Base-by-base conservation (phyloP, 2,888 invertebrate species). In the Sminthurinus aureus region DNA sequence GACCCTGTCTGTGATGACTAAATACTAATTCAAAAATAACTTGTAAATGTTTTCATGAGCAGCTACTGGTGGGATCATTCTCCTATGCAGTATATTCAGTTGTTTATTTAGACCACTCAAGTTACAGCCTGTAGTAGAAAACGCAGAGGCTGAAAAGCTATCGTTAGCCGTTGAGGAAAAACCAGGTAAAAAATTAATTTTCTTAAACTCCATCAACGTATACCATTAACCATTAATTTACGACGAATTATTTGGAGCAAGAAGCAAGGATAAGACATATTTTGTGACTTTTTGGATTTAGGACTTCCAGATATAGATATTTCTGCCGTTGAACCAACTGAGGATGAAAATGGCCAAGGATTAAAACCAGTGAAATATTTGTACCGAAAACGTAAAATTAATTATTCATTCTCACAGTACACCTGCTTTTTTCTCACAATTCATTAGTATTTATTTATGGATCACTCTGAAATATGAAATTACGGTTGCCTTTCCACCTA, bases 41-140 rank as follows among this genome's bases (percentile, higher is more conserved):
- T 38, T 38, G 38, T 38, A 38, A 1, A 38, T 38, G 1, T 38
- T 38, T 38, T 38, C 38, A 38, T 38, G 38, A 6, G 38, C 38
- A 38, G 93, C 98, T 82, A 94, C 96, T 73, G 94, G 97, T 18
- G 96, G 94, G 9, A 92, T 98, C 66, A 94, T 98, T 79, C 91
- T 98, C 26, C 94, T 96, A 90, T 98, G 98, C 90, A 93, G 95
- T 84, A 93, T 97, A 76, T 96, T 98, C 89, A 99, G 99, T 50
- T 93, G 95, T 0, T 93, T 99, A 90, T 98, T 99, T 91, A 92
- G 96, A 87, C 97, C 98, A 0, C 92, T 98, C 79, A 69, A 83
- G 18, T 26, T 52, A 13, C 4, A 20, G 13, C 13, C 11, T 0
- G 20, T 22, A 69, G 38, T 24, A 0, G 83, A 79, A 52, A 79